These are phyloP conservation scores for Melanotaenia parkinsoni DNA, from an alignment of 2,797 vertebrate species.

Conservation along the genomic window DNA sequence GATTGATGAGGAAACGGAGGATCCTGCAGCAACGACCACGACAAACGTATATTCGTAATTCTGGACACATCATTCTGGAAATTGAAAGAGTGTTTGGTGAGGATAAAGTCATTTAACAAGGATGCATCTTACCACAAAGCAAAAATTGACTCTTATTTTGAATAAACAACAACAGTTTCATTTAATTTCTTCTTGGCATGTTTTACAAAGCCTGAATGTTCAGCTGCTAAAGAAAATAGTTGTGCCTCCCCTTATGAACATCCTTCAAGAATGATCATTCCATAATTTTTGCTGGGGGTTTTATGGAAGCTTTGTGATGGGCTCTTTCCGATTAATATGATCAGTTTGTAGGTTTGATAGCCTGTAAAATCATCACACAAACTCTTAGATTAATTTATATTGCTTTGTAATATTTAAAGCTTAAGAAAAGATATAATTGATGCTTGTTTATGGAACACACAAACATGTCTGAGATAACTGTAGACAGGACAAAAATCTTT, in stretches of 20 bases:
- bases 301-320: background rate
- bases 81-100: background rate
- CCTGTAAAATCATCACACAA: background rate
- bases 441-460: background rate
- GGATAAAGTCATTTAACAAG: background rate
- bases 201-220: too few relatives aligned
- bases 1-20: too few relatives aligned
- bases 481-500: background rate
- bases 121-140: background rate
- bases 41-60: background rate
- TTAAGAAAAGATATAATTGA: background rate
- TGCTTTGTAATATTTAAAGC: background rate
- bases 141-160: too few relatives aligned
- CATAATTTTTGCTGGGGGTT: too few relatives aligned
- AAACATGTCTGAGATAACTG: background rate
- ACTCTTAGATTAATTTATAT: background rate
- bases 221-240: too few relatives aligned
- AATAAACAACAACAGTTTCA: too few relatives aligned
- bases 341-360: too few relatives aligned
- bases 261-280: background rate
- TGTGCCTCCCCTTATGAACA: background rate
- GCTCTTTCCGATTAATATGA: background rate
- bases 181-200: too few relatives aligned
- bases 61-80: background rate
- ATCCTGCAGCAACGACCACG: too few relatives aligned